Base-by-base conservation (phyloP, 1,140 invertebrate genomes). In the Holotrichia oblita region DNA sequence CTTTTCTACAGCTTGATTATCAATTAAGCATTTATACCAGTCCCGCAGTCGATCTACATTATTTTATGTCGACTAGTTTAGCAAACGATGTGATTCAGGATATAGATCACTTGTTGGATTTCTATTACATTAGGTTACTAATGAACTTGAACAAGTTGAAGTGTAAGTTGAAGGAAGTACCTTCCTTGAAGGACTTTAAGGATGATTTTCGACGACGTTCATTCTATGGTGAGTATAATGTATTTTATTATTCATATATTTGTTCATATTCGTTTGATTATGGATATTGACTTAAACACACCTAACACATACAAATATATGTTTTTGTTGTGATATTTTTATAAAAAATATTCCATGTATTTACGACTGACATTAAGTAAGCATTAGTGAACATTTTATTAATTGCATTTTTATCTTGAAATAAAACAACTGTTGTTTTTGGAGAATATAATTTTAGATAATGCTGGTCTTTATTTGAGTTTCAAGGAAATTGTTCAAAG, bases 1-100 rank as follows among this genome's bases (percentile, higher is more conserved):
- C n/a, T 64, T 12, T 20, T 14, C 85, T 87, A 40, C 82, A 90
- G 88, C 87, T 91, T 40, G 90, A 91, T 79, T 91, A 89, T 77
- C 90, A 91, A 86, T 40, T 88, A 55, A 80, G 82, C 34, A 17
- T 84, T 10, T 89, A 88, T 72, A 81, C 83, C 9, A 89, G 89
- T 40, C 89, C 89, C 8, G 88, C 86, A 1, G 76, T 89, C 1
- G 90, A 91, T 83, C 77, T 91, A 0, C 85, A 85, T 12, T 90
- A 90, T 80, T 91, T 90, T 78, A 82, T 90, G 22, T 85, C 85
- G 64, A 89, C 89, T 0, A 90, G 89, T 78, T 77, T 84, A 6
- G 81, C 81, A 55, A 77, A 82, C 12, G 79, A 84, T 72, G 81
- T 84, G 20, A 22, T 78, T 9, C 80, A 84, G 9, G 22, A 69